Base-by-base conservation (phyloP, 2,797 vertebrate genomes). In the Aplochiton taeniatus region DNA sequence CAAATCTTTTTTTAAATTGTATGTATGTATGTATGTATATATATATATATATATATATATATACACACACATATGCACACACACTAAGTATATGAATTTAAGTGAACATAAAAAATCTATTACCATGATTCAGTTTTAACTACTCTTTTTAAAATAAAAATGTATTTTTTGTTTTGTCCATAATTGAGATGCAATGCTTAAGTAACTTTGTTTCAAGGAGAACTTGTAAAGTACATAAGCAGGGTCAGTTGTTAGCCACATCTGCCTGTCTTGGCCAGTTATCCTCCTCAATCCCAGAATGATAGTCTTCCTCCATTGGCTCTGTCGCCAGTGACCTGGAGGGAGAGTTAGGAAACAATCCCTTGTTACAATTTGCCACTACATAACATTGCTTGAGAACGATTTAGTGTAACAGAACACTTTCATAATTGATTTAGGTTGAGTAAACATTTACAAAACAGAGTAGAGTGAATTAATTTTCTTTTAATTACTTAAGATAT, bases 231-330 rank as follows among this genome's bases (percentile, higher is more conserved):
- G 10, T 58, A 41, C 43, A 10, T 16, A 18, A 11, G 7, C 57
- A 45, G 57, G 2, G 44, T 92, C 89, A 96, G 89, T 94, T 93
- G 84, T 95, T 94, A 63, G 94, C 94, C 74, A 92, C 93, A 69
- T 96, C 94, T 43, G 88, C 94, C 77, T 95, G 93, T 42, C 93
- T 91, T 68, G 92, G 90, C 94, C 95, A 96, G 66, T 90, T 91
- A 59, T 96, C 94, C n/a, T 95, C 94, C 74, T 96, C 94, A 19
- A 94, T 92, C 4, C 93, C 95, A 41, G 94, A 95, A 76, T 96
- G 94, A 13, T 95, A 94, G 8, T 95, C 94, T 54, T 96, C 94
- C 71, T 95, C 94, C 9, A 91, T 73, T 0, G 91, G 72, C 4
- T 95, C 94, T 83, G 95, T 95, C 19, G 89, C 79, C 61, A 92